Evolutionary conservation across 2,113 vertebrate species (phyloP).

Genomic region (Equus przewalskii): DNA sequence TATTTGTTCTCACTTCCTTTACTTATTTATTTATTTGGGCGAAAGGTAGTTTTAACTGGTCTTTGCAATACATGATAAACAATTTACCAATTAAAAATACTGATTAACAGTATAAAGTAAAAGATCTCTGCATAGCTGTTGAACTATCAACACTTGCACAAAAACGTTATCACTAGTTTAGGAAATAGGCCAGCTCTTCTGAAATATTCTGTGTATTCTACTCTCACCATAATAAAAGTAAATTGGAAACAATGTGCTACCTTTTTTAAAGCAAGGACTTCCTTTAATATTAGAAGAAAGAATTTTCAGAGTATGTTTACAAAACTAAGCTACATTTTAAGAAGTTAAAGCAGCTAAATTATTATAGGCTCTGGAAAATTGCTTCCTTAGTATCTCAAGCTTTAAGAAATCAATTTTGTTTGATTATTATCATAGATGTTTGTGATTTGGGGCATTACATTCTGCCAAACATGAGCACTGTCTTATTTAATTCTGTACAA

Average conservation of each 20-base stretch:
- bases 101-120: neutral
- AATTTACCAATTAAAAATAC: neutral
- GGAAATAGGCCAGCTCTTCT: neutral
- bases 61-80: neutral
- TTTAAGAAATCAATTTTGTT: constrained; percentile 10
- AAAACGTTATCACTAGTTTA: neutral
- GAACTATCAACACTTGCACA: neutral
- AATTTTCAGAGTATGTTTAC: neutral
- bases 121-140: neutral
- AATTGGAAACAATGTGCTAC: neutral
- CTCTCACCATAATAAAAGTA: neutral
- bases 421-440: neutral
- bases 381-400: neutral
- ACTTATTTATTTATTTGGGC: neutral
- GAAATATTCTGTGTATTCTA: neutral
- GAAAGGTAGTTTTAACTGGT: neutral
- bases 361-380: neutral
- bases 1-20: neutral
- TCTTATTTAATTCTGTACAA: neutral
- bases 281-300: neutral
- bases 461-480: neutral
- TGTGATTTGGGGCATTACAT: neutral
- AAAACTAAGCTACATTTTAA: neutral
- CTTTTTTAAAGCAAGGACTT: neutral
- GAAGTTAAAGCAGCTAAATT: neutral